These are phyloP conservation scores for Cabera pusaria DNA, from an alignment of 2,888 invertebrate species.

Conservation along the genomic window DNA sequence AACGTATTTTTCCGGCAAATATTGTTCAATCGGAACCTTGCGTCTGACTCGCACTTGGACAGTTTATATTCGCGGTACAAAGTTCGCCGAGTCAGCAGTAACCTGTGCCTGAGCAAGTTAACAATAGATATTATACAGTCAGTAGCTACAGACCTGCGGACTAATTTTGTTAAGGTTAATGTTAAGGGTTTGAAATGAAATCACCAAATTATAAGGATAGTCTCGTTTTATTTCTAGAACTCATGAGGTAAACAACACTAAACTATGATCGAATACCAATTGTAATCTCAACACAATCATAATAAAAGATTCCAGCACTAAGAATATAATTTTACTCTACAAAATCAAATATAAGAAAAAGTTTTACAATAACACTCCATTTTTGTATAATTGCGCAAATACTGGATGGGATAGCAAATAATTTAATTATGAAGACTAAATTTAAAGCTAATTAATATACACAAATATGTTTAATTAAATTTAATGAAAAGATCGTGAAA, in stretches of 20 bases:
- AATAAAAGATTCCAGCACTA: constrained; percentile 45
- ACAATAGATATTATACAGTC: too few species aligned
- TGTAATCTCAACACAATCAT: constrained; percentile 53
- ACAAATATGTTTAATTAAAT: constrained; percentile 70
- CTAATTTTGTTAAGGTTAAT: too few species aligned
- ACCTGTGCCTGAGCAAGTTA: too few species aligned
- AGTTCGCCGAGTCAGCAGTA: too few species aligned
- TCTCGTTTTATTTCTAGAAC: constrained; percentile 80
- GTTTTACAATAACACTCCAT: constrained; percentile 60
- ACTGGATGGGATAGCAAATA: constrained; percentile 38
- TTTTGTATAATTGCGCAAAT: constrained; percentile 48
- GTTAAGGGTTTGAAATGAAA: constrained; percentile 45
- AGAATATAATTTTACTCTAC: constrained; percentile 31
- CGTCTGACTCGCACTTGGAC: too few species aligned
- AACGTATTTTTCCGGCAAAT: too few species aligned
- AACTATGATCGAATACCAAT: constrained; percentile 67
- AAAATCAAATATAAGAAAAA: constrained; percentile 49
- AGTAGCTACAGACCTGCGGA: too few species aligned
- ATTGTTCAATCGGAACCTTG: too few species aligned
- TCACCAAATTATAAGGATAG: constrained; percentile 54
- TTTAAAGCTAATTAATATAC: constrained; percentile 76
- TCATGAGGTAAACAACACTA: constrained; percentile 83
- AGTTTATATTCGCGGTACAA: too few species aligned
- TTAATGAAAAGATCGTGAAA: constrained; percentile 52
- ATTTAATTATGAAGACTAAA: constrained; percentile 56